Evolutionary conservation across 1,140 invertebrate species (phyloP).

Genomic region (Stegodyphus mimosarum): DNA sequence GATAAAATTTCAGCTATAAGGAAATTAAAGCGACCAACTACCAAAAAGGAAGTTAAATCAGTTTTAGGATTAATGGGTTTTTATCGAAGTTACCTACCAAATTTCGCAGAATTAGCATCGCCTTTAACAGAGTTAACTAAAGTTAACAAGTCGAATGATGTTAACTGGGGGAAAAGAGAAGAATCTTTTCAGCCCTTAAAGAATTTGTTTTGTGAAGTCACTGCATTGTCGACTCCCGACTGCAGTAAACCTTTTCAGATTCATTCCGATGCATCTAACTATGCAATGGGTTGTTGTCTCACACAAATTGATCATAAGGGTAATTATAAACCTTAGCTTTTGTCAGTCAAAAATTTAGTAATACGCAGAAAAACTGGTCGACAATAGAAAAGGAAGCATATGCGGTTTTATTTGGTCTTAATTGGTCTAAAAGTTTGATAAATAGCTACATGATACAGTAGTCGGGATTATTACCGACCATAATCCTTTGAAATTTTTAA

Average conservation of each 20-base stretch:
- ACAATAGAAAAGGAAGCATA: slow-evolving; percentile 23
- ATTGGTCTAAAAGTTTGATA: slow-evolving; percentile 22
- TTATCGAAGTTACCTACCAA: slow-evolving; percentile 63
- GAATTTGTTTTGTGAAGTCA: not conserved
- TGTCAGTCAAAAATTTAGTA: not conserved
- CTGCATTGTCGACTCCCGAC: no score
- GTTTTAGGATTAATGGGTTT: no score
- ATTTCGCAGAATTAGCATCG: no score
- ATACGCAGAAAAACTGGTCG: slow-evolving; percentile 8
- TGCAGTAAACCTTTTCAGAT: slow-evolving; percentile 2
- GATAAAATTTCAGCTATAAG: no score
- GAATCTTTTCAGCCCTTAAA: slow-evolving; percentile 56
- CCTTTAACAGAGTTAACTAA: slow-evolving; percentile 65
- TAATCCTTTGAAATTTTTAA: slow-evolving; percentile 15
- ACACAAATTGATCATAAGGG: slow-evolving; percentile 3
- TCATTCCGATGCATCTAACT: not conserved
- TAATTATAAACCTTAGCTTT: not conserved
- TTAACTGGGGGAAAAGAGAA: not conserved
- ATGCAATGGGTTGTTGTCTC: not conserved
- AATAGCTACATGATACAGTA: not conserved
- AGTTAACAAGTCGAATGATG: not conserved
- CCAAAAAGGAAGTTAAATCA: no score
- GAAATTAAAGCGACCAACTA: no score
- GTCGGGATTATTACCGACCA: slow-evolving; percentile 37
- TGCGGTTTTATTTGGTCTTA: not conserved